Evolutionary conservation across 2,888 invertebrate genomes (phyloP), one percentile per base, ranked within the genome.

Genomic region (Melolontha melolontha): DNA sequence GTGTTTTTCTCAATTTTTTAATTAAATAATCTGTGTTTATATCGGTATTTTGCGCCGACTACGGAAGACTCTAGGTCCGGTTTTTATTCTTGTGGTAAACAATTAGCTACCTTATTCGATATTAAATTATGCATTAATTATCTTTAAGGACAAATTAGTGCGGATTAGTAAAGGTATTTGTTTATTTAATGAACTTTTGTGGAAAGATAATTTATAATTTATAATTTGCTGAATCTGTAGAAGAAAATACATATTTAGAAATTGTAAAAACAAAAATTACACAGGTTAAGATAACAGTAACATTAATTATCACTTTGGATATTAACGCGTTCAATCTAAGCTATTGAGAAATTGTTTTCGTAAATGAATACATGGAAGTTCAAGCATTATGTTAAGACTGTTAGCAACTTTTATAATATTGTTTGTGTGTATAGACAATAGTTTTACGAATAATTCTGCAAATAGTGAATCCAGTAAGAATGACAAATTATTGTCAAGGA

Each of bases 401-500:
- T 50, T 63, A n/a, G 16, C 22, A 29, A 14, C 29, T 10, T 5
- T 44, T 12, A 12, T 59, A 7, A 29, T 59, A 34, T 29, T 59
- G 12, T 12, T 29, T 27, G 14, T 16, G 12, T 42, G 34, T 34
- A 11, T 59, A 8, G 16, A 14, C 17, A 14, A 47, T 1, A 12
- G 12, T 27, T 10, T 29, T 7, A 27, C 29, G 14, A 29, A 59
- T 14, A 12, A 34, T 59, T 14, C 29, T 4, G 27, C 7, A 14
- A 14, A 47, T 16, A 12, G 29, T 12, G 14, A 29, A n/a, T 8
- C 12, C 5, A 29, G 14, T 8, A 12, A 29, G 8, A 22, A 59
- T 5, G 66, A 59, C 0, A 40, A 40, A 42, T 22, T 77, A 72
- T 74, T 82, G 67, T 79, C 79, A 41, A 77, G 84, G 69, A 80